Percentiles rank a stretch among this genome's conserved stretches.
Evolutionary conservation across 2,113 vertebrate genomes (phyloP).

Genomic region (Gambusia affinis): DNA sequence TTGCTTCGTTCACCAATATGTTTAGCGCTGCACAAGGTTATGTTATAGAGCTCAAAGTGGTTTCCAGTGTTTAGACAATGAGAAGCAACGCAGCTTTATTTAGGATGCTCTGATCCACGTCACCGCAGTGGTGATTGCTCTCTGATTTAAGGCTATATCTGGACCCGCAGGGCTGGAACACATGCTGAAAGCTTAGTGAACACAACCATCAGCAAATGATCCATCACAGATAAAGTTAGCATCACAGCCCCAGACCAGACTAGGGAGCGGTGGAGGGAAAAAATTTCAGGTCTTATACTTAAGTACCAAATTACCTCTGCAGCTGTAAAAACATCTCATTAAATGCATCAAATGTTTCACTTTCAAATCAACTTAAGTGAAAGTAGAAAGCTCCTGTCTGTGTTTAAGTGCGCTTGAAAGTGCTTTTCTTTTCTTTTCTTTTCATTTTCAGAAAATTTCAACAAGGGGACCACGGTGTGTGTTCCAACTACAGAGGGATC

Average conservation of each 20-base stretch:
- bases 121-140: slow-evolving; percentile 40
- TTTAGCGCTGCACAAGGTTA: slow-evolving; percentile 44
- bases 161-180: slow-evolving; percentile 34
- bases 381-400: not conserved
- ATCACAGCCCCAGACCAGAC: not conserved
- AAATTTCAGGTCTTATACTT: not conserved
- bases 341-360: not conserved
- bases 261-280: not conserved
- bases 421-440: too few species aligned
- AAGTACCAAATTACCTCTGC: not conserved
- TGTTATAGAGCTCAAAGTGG: slow-evolving; percentile 44
- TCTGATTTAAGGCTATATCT: slow-evolving; percentile 47
- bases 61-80: slow-evolving; percentile 65
- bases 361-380: not conserved
- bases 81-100: slow-evolving; percentile 58
- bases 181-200: slow-evolving; percentile 43
- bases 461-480: too few species aligned
- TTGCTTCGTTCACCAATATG: slow-evolving; percentile 60
- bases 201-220: slow-evolving; percentile 36
- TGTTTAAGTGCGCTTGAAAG: not conserved
- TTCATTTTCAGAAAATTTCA: not conserved
- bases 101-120: slow-evolving; percentile 51
- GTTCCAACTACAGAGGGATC: too few species aligned
- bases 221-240: slow-evolving; percentile 13
- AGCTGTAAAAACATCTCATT: not conserved